Conservation (phyloP, 2,113 vertebrate genomes). For the Anguilla japonica region DNA sequence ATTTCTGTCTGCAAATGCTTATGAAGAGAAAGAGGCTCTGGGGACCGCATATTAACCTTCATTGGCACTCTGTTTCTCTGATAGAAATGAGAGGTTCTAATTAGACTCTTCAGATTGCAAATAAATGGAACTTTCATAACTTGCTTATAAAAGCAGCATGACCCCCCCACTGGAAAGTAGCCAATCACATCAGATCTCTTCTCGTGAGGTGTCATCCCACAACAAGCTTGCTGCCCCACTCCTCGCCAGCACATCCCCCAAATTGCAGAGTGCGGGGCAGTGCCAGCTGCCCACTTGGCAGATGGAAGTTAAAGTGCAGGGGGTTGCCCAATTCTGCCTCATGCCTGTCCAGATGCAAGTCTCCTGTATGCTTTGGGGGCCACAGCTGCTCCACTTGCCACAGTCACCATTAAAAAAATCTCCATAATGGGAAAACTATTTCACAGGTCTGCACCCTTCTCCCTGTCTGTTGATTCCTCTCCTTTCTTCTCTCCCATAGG, state of each 20-base stretch:
- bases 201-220: constrained; percentile 64
- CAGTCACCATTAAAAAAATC: constrained; percentile 49
- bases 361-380: constrained; percentile 75
- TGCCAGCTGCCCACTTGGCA: constrained; percentile 81
- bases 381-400: constrained; percentile 76
- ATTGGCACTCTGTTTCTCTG: constrained; percentile 64
- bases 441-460: neutral
- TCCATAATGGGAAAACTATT: constrained; percentile 38
- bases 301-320: constrained; percentile 54
- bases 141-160: constrained; percentile 75
- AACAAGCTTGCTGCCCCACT: constrained; percentile 70
- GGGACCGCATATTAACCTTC: constrained; percentile 75
- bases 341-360: constrained; percentile 85
- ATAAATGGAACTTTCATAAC: constrained; percentile 83
- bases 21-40: constrained; percentile 65
- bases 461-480: neutral
- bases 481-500: constrained; percentile 5
- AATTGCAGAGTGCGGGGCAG: constrained; percentile 77
- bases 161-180: constrained; percentile 67
- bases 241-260: constrained; percentile 72
- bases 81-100: constrained; percentile 78
- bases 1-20: constrained; percentile 77
- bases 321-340: constrained; percentile 76
- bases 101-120: constrained; percentile 79
- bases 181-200: constrained; percentile 71